Conservation (phyloP, 2,888 invertebrate genomes). For the Pristionchus arcanus region DNA sequence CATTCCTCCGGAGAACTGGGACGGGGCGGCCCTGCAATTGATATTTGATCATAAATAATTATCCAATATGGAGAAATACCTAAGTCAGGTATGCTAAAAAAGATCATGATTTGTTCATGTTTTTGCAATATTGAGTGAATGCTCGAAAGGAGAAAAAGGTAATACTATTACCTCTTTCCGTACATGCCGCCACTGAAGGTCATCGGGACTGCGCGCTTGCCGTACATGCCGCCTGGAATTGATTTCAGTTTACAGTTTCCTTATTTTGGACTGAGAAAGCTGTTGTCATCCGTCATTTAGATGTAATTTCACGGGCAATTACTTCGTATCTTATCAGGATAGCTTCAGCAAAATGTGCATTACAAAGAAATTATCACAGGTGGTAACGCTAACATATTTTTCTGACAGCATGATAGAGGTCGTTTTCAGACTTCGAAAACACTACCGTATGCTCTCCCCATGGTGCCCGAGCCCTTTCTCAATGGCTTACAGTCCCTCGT, state of each 20-base stretch:
- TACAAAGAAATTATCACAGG: not conserved
- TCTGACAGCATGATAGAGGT: too few relatives aligned
- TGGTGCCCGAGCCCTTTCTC: not conserved
- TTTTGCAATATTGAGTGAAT: too few relatives aligned
- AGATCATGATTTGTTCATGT: too few relatives aligned
- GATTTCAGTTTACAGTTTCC: not conserved
- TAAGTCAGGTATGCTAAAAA: too few relatives aligned
- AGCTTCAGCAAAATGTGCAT: not conserved
- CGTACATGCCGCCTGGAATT: slow-evolving; percentile 43
- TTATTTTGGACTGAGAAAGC: too few relatives aligned
- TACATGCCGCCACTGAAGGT: slow-evolving; percentile 40
- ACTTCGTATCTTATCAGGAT: not conserved
- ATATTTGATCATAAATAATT: too few relatives aligned
- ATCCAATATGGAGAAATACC: too few relatives aligned
- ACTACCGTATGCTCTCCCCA: too few relatives aligned
- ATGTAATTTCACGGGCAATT: too few relatives aligned
- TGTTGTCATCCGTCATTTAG: too few relatives aligned
- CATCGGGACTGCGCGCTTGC: slow-evolving; percentile 38
- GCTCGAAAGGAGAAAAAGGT: too few relatives aligned
- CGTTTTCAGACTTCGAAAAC: too few relatives aligned
- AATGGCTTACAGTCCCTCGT: not conserved
- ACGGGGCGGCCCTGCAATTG: not conserved
- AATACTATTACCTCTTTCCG: not conserved
- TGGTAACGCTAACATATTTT: not conserved
- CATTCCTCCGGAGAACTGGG: slow-evolving; percentile 50